Evolutionary conservation across 2,888 invertebrate species (phyloP).

Genomic region (Pterostichus niger): DNA sequence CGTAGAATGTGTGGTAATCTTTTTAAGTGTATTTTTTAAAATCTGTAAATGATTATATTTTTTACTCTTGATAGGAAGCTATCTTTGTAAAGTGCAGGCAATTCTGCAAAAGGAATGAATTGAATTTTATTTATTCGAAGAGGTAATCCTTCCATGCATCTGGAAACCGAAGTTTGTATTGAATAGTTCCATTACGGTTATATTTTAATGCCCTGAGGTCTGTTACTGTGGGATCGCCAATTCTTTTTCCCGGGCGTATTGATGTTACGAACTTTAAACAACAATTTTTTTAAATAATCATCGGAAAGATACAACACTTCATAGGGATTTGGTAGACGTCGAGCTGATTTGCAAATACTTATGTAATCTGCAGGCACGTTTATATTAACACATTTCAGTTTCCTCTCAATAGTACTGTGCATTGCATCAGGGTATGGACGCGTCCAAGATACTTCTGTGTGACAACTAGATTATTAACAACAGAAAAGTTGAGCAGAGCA

Average conservation of each 20-base stretch:
- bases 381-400: constrained; percentile 69
- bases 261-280: constrained; percentile 25
- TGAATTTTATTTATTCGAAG: background rate
- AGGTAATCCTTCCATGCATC: constrained; percentile 19
- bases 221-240: constrained; percentile 14
- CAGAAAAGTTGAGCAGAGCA: constrained; percentile 64
- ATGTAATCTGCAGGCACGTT: constrained; percentile 22
- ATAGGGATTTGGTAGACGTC: too few relatives aligned
- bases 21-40: too few relatives aligned
- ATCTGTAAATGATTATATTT: constrained; percentile 38
- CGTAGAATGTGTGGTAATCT: too few relatives aligned
- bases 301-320: constrained; percentile 17
- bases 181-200: constrained; percentile 18
- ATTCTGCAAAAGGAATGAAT: constrained; percentile 4
- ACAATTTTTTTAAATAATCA: constrained; percentile 33
- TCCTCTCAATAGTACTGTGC: constrained; percentile 72
- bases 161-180: constrained; percentile 38
- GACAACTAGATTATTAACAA: constrained; percentile 66
- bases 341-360: too few relatives aligned
- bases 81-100: constrained; percentile 20
- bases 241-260: constrained; percentile 27
- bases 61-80: constrained; percentile 14
- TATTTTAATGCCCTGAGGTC: background rate
- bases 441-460: constrained; percentile 72
- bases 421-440: constrained; percentile 73